Evolutionary conservation across 2,797 vertebrate species (phyloP).

Genomic region (Erethizon dorsatum): DNA sequence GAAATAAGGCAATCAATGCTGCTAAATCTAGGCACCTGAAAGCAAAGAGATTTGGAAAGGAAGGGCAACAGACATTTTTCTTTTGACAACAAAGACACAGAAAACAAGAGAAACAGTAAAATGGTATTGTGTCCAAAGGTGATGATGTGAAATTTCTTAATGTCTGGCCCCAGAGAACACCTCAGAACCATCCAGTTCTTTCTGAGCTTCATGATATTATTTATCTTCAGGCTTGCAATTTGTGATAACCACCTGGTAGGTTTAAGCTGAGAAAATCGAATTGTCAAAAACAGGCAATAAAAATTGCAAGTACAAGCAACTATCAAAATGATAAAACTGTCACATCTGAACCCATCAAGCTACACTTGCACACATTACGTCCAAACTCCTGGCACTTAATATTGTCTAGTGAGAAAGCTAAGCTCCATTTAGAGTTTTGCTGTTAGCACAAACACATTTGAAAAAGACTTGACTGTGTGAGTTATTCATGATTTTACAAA

Average conservation of each 20-base stretch:
- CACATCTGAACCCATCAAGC: slow-evolving; percentile 51
- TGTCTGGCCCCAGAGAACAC: slow-evolving; percentile 53
- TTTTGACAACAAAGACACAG: neutral
- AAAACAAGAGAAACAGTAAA: neutral
- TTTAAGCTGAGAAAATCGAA: slow-evolving; percentile 79
- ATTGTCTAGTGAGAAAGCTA: slow-evolving; percentile 24
- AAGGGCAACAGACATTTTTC: neutral
- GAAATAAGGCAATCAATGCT: neutral
- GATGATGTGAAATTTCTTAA: slow-evolving; percentile 35
- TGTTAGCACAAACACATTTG: slow-evolving; percentile 15
- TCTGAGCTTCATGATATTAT: slow-evolving; percentile 59
- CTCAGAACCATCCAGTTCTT: slow-evolving; percentile 63
- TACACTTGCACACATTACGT: slow-evolving; percentile 51
- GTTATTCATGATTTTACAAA: slow-evolving; percentile 49
- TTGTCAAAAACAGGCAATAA: slow-evolving; percentile 70
- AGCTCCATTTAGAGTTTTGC: slow-evolving; percentile 50
- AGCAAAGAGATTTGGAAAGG: neutral
- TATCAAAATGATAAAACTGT: slow-evolving; percentile 9
- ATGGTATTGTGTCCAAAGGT: neutral
- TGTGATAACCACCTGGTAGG: slow-evolving; percentile 63
- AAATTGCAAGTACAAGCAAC: slow-evolving; percentile 68
- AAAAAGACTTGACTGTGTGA: slow-evolving; percentile 21
- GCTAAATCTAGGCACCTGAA: neutral
- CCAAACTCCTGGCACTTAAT: slow-evolving; percentile 56
- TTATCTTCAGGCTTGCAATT: slow-evolving; percentile 79